Conservation (phyloP, 2,113 vertebrate genomes). For the Naja naja region DNA sequence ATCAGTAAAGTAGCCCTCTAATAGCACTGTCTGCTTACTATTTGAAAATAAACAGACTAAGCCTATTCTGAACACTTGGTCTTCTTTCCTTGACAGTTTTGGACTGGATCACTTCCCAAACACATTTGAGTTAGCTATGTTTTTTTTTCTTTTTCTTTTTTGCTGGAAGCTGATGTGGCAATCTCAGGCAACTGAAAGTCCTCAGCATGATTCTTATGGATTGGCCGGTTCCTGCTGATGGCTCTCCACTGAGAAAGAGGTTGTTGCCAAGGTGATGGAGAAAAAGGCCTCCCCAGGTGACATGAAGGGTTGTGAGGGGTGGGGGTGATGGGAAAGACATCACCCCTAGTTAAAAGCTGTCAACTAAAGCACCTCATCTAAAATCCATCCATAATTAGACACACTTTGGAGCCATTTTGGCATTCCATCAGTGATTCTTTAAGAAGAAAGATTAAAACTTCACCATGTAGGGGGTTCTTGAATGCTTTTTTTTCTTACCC, state of each 20-base stretch:
- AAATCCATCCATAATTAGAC: not conserved
- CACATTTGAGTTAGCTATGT: not conserved
- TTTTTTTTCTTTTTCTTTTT: too few species aligned
- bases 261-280: slow-evolving; percentile 9
- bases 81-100: not conserved
- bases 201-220: not conserved
- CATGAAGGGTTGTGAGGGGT: not conserved
- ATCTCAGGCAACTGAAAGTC: not conserved
- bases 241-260: not conserved
- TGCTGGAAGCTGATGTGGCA: not conserved
- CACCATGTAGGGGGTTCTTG: not conserved
- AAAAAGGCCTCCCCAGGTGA: not conserved
- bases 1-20: not conserved
- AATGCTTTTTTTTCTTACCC: not conserved
- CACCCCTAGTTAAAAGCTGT: not conserved
- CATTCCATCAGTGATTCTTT: not conserved
- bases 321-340: not conserved
- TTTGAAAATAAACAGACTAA: not conserved
- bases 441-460: not conserved
- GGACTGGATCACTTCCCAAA: not conserved
- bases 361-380: not conserved
- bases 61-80: not conserved
- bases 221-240: slow-evolving; percentile 1
- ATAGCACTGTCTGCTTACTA: not conserved
- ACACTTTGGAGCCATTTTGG: not conserved